Evolutionary conservation across 2,888 invertebrate species (phyloP).

Genomic region (Osmoderma eremita): DNA sequence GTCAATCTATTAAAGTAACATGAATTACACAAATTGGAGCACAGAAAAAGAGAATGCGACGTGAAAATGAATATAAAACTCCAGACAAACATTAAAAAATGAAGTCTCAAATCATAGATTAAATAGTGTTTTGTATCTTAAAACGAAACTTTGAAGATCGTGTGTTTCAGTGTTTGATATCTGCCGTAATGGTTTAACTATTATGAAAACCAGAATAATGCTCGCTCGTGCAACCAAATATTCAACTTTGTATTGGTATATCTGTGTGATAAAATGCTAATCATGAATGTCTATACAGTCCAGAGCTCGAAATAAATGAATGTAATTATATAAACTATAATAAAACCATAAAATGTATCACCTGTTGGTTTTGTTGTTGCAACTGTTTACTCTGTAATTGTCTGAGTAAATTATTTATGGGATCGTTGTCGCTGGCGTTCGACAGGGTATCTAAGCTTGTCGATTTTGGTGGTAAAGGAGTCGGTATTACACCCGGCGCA

Average conservation of each 20-base stretch:
- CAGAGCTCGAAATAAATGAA: not conserved
- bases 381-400: conserved; percentile 62
- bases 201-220: no score
- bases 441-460: conserved; percentile 31
- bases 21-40: conserved; percentile 34
- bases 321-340: not conserved
- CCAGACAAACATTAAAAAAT: no score
- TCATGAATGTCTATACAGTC: no score
- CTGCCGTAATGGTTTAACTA: no score
- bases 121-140: no score
- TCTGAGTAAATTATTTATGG: conserved; percentile 66
- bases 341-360: not conserved
- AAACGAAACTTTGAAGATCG: no score
- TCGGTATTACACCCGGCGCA: conserved; percentile 36
- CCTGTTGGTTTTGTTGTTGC: conserved; percentile 51
- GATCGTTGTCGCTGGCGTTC: conserved; percentile 37
- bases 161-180: no score
- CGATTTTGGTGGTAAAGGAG: conserved; percentile 34
- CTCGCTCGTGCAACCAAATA: no score
- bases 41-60: conserved; percentile 4
- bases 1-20: conserved; percentile 50
- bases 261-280: no score
- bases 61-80: no score
- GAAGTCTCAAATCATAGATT: no score
- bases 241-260: no score